Conservation (phyloP, 2,888 invertebrate species). For the Gari tellinella region DNA sequence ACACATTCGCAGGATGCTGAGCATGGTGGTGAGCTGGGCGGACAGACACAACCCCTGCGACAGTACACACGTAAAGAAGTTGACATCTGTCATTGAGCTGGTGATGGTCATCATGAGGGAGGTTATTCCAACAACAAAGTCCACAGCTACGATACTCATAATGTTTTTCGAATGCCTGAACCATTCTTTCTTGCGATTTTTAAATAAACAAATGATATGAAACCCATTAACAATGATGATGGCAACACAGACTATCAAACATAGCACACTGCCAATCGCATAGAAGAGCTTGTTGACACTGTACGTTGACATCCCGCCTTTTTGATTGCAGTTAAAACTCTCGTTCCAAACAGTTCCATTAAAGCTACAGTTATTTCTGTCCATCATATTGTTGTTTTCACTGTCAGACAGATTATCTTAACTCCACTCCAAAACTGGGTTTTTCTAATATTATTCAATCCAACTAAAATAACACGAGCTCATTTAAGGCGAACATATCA, state of each 20-base stretch:
- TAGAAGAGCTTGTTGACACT: too few species aligned
- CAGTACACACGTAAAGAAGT: conserved; percentile 12
- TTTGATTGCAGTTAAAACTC: too few species aligned
- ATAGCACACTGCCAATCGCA: conserved; percentile 5
- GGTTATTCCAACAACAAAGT: conserved; percentile 27
- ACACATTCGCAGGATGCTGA: conserved; percentile 26
- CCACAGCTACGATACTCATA: conserved; percentile 20
- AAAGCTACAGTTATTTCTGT: too few species aligned
- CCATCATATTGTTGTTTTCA: too few species aligned
- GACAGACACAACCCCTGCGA: conserved; percentile 16
- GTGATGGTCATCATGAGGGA: conserved; percentile 8
- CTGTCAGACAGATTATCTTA: too few species aligned
- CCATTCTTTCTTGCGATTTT: conserved; percentile 23
- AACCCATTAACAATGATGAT: conserved; percentile 26
- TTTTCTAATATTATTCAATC: too few species aligned
- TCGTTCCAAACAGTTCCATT: too few species aligned
- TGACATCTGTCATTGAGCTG: neutral
- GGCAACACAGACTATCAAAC: conserved; percentile 1
- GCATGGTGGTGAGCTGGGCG: conserved; percentile 17
- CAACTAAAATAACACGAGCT: too few species aligned
- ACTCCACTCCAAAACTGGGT: too few species aligned
- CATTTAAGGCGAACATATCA: too few species aligned
- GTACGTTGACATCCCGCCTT: too few species aligned
- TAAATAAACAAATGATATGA: conserved; percentile 26
- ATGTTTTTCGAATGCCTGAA: conserved; percentile 25